These are phyloP conservation scores for Nothobranchius furzeri DNA, from an alignment of 2,113 vertebrate genomes.

Conservation along the genomic window DNA sequence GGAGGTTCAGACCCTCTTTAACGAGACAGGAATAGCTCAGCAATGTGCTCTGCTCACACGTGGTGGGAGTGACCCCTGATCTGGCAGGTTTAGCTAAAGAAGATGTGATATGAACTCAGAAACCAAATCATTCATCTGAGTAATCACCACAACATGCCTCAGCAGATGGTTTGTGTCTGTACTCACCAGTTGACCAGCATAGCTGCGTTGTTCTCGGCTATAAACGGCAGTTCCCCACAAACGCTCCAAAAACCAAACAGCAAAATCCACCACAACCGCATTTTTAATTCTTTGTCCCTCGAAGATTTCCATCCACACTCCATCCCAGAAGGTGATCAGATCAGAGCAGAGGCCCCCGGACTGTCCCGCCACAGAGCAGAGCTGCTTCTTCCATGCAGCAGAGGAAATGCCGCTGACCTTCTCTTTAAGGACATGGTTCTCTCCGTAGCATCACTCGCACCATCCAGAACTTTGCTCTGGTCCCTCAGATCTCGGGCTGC, in stretches of 20 bases:
- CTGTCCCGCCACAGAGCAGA: slow-evolving; percentile 51
- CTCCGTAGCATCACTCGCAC: slow-evolving; percentile 33
- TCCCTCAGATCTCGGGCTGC: slow-evolving; percentile 51
- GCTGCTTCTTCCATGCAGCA: slow-evolving; percentile 56
- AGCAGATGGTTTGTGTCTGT: slow-evolving; percentile 46
- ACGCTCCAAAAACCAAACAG: slow-evolving; percentile 82
- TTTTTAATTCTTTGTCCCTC: slow-evolving; percentile 58
- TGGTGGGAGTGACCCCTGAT: slow-evolving; percentile 52
- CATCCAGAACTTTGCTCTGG: slow-evolving; percentile 59
- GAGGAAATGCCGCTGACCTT: slow-evolving; percentile 39
- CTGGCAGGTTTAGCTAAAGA: slow-evolving; percentile 47
- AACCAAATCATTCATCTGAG: background rate
- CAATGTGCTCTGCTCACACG: slow-evolving; percentile 37
- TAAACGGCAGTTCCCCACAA: slow-evolving; percentile 88
- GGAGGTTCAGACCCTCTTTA: slow-evolving; percentile 74
- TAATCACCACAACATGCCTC: slow-evolving; percentile 15
- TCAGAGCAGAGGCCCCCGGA: slow-evolving; percentile 42
- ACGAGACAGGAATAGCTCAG: slow-evolving; percentile 68
- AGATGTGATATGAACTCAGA: slow-evolving; percentile 12
- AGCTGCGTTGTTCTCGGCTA: slow-evolving; percentile 89
- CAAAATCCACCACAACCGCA: slow-evolving; percentile 86
- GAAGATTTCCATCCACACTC: slow-evolving; percentile 58
- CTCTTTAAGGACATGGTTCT: slow-evolving; percentile 62
- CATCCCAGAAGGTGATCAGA: slow-evolving; percentile 54
- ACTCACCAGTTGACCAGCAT: slow-evolving; percentile 96